Evolutionary conservation across 2,888 invertebrate species (phyloP).

Genomic region (Steinernema hermaphroditum): DNA sequence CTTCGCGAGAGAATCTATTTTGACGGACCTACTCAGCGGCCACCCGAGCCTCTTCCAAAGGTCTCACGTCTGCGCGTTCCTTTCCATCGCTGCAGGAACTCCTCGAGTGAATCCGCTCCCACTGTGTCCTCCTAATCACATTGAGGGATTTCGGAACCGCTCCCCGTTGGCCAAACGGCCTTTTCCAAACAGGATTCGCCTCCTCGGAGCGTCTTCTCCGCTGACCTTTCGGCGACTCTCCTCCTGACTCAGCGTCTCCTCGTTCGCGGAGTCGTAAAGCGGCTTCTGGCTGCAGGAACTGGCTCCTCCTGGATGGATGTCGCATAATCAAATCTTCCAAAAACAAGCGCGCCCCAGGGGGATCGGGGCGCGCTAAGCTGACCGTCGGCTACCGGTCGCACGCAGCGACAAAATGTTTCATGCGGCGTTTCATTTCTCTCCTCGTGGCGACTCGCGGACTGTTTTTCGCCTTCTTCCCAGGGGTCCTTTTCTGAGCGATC

Average conservation of each 20-base stretch:
- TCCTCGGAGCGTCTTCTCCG: no score
- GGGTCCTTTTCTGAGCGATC: no score
- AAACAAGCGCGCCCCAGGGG: constrained; percentile 26
- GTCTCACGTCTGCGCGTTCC: background rate
- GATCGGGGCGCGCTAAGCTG: constrained; percentile 29
- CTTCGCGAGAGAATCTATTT: no score
- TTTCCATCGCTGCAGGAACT: no score
- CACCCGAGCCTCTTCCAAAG: background rate
- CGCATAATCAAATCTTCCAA: constrained; percentile 29
- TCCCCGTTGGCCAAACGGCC: background rate
- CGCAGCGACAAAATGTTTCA: constrained; percentile 17
- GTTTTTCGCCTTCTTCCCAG: background rate
- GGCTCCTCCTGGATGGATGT: constrained; percentile 17
- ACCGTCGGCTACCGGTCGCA: constrained; percentile 31
- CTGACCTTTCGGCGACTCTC: no score
- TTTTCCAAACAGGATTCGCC: no score
- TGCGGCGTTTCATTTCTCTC: constrained; percentile 28
- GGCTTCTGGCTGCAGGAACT: constrained; percentile 24
- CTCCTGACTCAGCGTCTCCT: no score
- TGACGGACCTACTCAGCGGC: no score
- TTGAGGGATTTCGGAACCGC: constrained; percentile 6
- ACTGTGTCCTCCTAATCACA: constrained; percentile 10
- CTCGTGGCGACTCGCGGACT: background rate
- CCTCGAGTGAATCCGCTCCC: background rate
- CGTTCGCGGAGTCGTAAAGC: background rate